Conservation (phyloP, 2,888 invertebrate species). For the Agrilus cyanescens region DNA sequence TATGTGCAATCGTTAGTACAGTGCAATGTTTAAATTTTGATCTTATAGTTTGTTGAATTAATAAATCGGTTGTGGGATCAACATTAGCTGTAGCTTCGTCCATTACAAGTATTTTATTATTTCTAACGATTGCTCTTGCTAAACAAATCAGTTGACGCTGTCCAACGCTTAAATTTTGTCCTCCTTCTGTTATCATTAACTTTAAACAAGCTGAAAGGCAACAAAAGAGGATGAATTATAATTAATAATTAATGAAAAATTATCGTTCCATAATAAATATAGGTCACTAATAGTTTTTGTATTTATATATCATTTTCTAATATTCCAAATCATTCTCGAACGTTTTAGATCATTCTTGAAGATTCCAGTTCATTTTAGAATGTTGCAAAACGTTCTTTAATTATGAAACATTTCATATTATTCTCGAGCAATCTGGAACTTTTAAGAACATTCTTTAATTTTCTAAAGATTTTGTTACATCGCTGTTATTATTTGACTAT, state of each 20-base stretch:
- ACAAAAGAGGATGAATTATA: constrained; percentile 16
- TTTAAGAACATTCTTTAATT: too few species aligned
- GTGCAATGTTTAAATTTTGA: constrained; percentile 42
- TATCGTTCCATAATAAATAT: background rate
- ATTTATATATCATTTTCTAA: constrained; percentile 2
- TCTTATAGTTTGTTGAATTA: constrained; percentile 45
- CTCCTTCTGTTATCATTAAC: constrained; percentile 56
- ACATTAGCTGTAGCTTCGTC: constrained; percentile 49
- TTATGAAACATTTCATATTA: too few species aligned
- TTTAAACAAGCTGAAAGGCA: constrained; percentile 42
- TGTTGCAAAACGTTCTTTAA: too few species aligned
- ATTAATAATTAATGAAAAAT: background rate
- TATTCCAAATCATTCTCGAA: too few species aligned
- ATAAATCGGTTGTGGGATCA: constrained; percentile 44
- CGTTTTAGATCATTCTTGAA: too few species aligned
- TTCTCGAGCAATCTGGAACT: too few species aligned
- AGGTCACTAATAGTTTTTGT: background rate
- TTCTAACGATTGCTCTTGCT: constrained; percentile 63
- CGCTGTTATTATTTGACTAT: too few species aligned
- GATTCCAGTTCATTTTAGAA: too few species aligned
- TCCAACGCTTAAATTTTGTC: constrained; percentile 66
- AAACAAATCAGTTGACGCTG: constrained; percentile 71
- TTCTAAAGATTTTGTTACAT: constrained; percentile 3
- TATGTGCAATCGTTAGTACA: constrained; percentile 53
- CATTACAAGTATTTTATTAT: constrained; percentile 57